These are phyloP conservation scores for Sinocyclocheilus anshuiensis DNA, from an alignment of 2,113 vertebrate species.

Conservation along the genomic window DNA sequence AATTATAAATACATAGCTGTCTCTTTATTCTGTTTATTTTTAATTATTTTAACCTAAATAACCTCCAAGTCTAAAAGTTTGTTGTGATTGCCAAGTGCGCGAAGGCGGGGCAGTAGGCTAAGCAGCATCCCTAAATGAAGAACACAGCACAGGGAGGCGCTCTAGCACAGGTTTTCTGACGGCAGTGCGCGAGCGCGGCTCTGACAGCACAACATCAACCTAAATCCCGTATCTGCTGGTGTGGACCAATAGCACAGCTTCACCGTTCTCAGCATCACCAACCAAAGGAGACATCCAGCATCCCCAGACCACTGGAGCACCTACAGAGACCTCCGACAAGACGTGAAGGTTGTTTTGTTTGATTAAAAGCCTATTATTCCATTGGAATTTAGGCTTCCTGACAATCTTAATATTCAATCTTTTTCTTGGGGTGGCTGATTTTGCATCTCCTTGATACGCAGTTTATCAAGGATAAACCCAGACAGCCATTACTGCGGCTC, in stretches of 20 bases:
- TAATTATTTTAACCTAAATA: neutral
- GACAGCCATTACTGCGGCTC: slow-evolving; percentile 57
- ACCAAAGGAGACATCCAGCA: slow-evolving; percentile 65
- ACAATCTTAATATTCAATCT: slow-evolving; percentile 34
- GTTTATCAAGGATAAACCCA: slow-evolving; percentile 49
- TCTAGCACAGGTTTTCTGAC: slow-evolving; percentile 62
- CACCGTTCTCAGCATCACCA: slow-evolving; percentile 67
- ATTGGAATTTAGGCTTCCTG: slow-evolving; percentile 49
- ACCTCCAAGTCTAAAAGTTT: neutral
- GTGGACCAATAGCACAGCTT: slow-evolving; percentile 71
- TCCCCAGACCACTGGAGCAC: slow-evolving; percentile 63
- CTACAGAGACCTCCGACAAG: slow-evolving; percentile 56
- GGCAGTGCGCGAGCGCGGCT: slow-evolving; percentile 2
- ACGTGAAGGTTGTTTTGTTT: slow-evolving; percentile 43
- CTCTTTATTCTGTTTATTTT: neutral
- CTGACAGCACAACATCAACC: slow-evolving; percentile 26
- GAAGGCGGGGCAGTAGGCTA: slow-evolving; percentile 51
- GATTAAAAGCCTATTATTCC: slow-evolving; percentile 23
- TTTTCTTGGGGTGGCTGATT: slow-evolving; percentile 57
- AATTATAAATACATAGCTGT: neutral
- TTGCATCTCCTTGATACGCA: slow-evolving; percentile 53
- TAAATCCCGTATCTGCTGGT: slow-evolving; percentile 17
- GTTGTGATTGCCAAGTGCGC: neutral
- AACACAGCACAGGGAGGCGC: slow-evolving; percentile 69
- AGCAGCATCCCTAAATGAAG: slow-evolving; percentile 40